A percentile compares a stretch with the other conserved stretches of the same genome.
Conservation (phyloP, 2,888 invertebrate species). For the Monopis laevigella region DNA sequence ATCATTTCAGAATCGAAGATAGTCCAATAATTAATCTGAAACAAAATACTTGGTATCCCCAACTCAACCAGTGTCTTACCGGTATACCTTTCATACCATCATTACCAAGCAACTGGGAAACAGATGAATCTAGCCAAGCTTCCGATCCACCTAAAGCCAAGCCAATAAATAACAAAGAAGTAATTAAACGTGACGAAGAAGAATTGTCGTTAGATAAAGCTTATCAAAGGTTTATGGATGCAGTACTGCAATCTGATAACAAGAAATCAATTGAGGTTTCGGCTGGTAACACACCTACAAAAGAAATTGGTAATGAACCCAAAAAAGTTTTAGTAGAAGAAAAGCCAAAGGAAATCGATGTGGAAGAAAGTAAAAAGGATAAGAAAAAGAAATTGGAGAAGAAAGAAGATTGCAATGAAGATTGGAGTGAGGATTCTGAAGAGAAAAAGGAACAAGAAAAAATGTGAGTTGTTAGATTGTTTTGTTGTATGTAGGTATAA, state of each 20-base stretch:
- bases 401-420: conserved; percentile 42
- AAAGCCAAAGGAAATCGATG: conserved; percentile 16
- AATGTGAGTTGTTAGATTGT: too few species aligned
- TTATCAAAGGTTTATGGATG: conserved; percentile 59
- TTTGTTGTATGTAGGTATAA: too few species aligned
- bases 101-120: conserved; percentile 37
- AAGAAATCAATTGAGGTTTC: conserved; percentile 20
- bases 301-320: conserved; percentile 19
- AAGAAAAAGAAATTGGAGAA: conserved; percentile 26
- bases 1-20: conserved; percentile 1
- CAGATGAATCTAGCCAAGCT: conserved; percentile 17
- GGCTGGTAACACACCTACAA: conserved; percentile 31
- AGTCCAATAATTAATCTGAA: neutral
- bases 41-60: conserved; percentile 44
- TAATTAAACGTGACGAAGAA: conserved; percentile 14
- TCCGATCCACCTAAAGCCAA: neutral
- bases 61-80: conserved; percentile 23
- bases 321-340: neutral
- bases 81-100: conserved; percentile 23
- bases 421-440: conserved; percentile 57
- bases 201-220: conserved; percentile 41
- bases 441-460: conserved; percentile 38
- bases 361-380: conserved; percentile 23
- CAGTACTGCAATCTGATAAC: conserved; percentile 37
- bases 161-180: neutral